Evolutionary conservation across 2,797 vertebrate genomes (phyloP).

Genomic region (Podarcis siculus): DNA sequence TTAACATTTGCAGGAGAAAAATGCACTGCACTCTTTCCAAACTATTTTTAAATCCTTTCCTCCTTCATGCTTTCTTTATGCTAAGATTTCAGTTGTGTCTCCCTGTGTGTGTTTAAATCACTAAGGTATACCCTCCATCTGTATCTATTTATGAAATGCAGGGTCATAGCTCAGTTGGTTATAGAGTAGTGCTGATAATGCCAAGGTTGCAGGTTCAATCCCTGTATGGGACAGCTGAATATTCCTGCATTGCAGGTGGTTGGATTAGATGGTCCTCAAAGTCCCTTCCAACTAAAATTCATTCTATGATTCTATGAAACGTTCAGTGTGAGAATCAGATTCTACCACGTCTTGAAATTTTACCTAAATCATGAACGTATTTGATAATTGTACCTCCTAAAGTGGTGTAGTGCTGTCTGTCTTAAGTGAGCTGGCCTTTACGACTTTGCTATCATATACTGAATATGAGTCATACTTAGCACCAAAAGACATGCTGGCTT

Average conservation of each 20-base stretch:
- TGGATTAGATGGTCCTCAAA: no score
- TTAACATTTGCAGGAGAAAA: neutral
- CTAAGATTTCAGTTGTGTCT: neutral
- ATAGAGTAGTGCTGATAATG: no score
- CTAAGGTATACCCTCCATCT: neutral
- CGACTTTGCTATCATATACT: neutral
- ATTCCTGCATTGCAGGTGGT: no score
- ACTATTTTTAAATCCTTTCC: neutral
- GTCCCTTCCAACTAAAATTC: no score
- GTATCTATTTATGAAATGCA: neutral
- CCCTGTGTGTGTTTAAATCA: neutral
- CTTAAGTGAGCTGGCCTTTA: neutral
- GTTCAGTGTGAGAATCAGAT: neutral
- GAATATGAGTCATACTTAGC: neutral
- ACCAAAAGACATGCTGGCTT: no score
- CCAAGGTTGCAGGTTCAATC: no score
- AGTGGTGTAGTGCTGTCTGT: neutral
- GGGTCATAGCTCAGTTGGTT: neutral
- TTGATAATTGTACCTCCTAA: neutral
- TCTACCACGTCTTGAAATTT: neutral
- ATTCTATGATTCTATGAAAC: neutral
- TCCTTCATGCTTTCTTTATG: neutral
- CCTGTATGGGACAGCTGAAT: no score
- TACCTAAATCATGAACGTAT: conserved; percentile 1
- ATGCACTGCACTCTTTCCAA: neutral